Percentiles rank a stretch among this genome's conserved stretches.
Conservation (phyloP, 1,140 invertebrate species). For the Musca domestica region DNA sequence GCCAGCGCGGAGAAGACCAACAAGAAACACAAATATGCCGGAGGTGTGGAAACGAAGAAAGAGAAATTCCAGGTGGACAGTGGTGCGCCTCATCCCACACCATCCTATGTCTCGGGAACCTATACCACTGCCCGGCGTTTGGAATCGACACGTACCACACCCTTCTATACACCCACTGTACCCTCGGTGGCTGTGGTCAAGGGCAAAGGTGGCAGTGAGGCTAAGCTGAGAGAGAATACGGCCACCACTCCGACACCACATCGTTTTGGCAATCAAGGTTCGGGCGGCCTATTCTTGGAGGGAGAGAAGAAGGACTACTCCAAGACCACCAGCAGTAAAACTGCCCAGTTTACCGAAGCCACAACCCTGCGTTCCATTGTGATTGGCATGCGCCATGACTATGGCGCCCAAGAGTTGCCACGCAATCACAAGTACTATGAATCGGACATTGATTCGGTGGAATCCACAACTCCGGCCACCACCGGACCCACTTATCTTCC, state of each 20-base stretch:
- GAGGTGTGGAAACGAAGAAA: neutral
- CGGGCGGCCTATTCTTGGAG: neutral
- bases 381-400: slow-evolving; percentile 47
- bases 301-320: neutral
- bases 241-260: slow-evolving; percentile 39
- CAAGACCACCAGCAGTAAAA: neutral
- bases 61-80: slow-evolving; percentile 1
- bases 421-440: slow-evolving; percentile 12
- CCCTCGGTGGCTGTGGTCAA: slow-evolving; percentile 43
- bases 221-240: slow-evolving; percentile 27
- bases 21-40: slow-evolving; percentile 5
- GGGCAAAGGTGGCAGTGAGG: slow-evolving; percentile 40
- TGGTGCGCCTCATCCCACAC: slow-evolving; percentile 17
- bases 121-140: slow-evolving; percentile 40
- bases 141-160: slow-evolving; percentile 47
- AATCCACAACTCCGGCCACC: slow-evolving; percentile 32
- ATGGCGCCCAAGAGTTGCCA: slow-evolving; percentile 30
- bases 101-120: slow-evolving; percentile 12
- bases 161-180: slow-evolving; percentile 53
- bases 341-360: slow-evolving; percentile 25
- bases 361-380: slow-evolving; percentile 42
- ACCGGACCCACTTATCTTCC: slow-evolving; percentile 49
- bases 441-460: neutral
- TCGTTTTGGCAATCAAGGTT: slow-evolving; percentile 16
- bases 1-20: neutral